Conservation (phyloP, 2,888 invertebrate species). For the Linnaemya vulpina region DNA sequence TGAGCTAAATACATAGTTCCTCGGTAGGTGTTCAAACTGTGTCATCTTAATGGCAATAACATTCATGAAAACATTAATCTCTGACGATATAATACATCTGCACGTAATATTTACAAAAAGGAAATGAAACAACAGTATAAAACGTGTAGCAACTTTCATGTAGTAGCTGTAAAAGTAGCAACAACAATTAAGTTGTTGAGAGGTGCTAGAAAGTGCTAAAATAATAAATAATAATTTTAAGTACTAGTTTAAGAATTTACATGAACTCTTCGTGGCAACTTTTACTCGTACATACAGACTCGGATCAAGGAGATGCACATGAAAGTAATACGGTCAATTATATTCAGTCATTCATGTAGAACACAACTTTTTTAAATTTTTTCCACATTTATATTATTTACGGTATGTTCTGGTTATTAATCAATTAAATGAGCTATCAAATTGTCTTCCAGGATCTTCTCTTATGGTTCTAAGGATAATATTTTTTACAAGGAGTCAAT, state of each 20-base stretch:
- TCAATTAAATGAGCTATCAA: too few relatives aligned
- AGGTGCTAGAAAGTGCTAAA: conserved; percentile 81
- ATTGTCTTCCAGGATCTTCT: too few relatives aligned
- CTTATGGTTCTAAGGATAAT: too few relatives aligned
- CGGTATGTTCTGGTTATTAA: too few relatives aligned
- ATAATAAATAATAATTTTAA: conserved; percentile 81
- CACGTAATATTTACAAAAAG: neutral
- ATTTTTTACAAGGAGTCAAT: too few relatives aligned
- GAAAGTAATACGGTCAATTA: neutral
- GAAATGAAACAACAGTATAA: conserved; percentile 21
- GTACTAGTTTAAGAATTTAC: conserved; percentile 81
- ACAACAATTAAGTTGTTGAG: conserved; percentile 78
- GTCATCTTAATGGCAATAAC: neutral
- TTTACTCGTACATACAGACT: neutral
- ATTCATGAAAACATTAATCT: neutral
- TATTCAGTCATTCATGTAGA: neutral
- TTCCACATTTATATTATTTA: too few relatives aligned
- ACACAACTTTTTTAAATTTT: neutral
- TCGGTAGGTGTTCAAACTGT: neutral
- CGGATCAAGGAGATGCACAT: too few relatives aligned
- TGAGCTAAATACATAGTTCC: neutral
- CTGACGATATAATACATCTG: conserved; percentile 10
- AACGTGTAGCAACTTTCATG: conserved; percentile 31
- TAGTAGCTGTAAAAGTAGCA: conserved; percentile 48
- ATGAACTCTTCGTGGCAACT: conserved; percentile 69